Conservation (phyloP, 2,797 vertebrate species). For the Girardinus metallicus region DNA sequence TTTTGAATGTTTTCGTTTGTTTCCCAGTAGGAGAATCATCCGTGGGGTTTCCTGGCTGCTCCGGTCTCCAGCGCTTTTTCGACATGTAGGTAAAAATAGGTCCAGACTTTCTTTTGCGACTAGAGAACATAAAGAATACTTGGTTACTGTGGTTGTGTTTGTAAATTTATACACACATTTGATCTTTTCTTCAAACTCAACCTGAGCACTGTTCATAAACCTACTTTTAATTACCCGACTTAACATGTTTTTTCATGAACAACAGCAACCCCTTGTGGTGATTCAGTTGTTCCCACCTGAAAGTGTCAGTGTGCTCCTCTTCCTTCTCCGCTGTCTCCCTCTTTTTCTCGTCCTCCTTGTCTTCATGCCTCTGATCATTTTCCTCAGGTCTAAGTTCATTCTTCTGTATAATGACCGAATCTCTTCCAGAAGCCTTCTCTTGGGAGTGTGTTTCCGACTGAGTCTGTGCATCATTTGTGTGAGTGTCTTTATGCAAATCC, state of each 20-base stretch:
- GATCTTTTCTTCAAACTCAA: not conserved
- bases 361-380: not conserved
- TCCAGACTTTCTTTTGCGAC: slow-evolving; percentile 62
- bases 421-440: not conserved
- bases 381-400: not conserved
- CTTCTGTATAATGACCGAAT: slow-evolving; percentile 8
- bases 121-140: slow-evolving; percentile 36
- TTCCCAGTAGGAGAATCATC: slow-evolving; percentile 26
- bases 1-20: slow-evolving; percentile 4
- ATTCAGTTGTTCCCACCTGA: slow-evolving; percentile 44
- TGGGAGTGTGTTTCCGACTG: not conserved
- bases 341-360: not conserved
- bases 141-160: slow-evolving; percentile 2
- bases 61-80: slow-evolving; percentile 54
- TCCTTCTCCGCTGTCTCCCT: slow-evolving; percentile 2
- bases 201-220: not conserved
- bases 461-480: not conserved
- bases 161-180: no score
- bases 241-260: not conserved
- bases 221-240: not conserved
- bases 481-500: slow-evolving; percentile 8
- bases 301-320: slow-evolving; percentile 13
- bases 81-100: slow-evolving; percentile 25
- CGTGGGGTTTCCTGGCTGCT: slow-evolving; percentile 34
- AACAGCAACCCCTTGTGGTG: not conserved